Evolutionary conservation across 2,888 invertebrate species (phyloP).

Genomic region (Germaria angustata): DNA sequence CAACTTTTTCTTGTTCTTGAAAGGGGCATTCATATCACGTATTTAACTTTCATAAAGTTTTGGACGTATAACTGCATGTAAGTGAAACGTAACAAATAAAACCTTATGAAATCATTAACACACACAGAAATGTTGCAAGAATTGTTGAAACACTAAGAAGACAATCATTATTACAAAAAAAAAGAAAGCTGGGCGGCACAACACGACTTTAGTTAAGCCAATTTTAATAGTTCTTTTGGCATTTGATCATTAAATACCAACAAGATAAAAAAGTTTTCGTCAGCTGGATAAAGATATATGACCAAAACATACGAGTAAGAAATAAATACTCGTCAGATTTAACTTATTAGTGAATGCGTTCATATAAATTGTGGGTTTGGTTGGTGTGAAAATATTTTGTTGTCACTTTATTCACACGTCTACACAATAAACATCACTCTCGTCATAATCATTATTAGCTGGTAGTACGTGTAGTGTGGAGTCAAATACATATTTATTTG

Average conservation of each 20-base stretch:
- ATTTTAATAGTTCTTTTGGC: not conserved
- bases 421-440: not conserved
- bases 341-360: not conserved
- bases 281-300: not conserved
- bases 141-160: constrained; percentile 20
- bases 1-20: not conserved
- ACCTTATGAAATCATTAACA: constrained; percentile 45
- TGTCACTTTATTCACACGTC: constrained; percentile 8
- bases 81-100: not conserved
- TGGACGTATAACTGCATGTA: constrained; percentile 35
- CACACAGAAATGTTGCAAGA: not conserved
- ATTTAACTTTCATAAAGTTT: constrained; percentile 51
- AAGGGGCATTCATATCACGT: not conserved
- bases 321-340: not conserved
- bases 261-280: not conserved
- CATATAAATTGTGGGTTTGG: not conserved
- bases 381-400: not conserved
- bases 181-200: not conserved
- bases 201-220: constrained; percentile 15
- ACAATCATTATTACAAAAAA: not conserved
- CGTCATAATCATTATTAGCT: not conserved
- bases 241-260: not conserved
- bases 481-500: constrained; percentile 13
- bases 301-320: too few species aligned
- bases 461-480: too few species aligned